Percentiles rank a stretch among this genome's conserved stretches.
phyloP scores from a whole-genome alignment of 2,113 vertebrate species.

The Rhinolophus sinicus region DNA sequence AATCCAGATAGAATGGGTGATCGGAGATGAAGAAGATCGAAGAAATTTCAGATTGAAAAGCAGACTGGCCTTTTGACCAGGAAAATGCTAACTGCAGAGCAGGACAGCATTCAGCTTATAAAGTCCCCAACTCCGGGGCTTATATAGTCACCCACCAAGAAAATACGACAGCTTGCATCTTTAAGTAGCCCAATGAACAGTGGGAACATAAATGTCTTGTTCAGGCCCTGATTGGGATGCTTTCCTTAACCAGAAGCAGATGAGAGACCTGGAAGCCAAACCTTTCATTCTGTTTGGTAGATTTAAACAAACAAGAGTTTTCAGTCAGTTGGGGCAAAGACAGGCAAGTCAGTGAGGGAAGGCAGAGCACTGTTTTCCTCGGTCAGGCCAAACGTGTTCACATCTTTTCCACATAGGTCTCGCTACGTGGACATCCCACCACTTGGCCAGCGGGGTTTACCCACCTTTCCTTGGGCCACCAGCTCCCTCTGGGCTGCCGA shows the following conservation, averaged over 20 bases:
- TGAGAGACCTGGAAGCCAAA: conserved; percentile 41
- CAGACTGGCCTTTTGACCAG: neutral
- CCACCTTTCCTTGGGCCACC: conserved; percentile 98
- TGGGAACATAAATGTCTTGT: neutral
- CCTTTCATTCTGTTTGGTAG: neutral
- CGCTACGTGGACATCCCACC: rapidly evolving
- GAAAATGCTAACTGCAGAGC: neutral
- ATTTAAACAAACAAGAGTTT: conserved; percentile 45
- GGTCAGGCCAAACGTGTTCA: neutral
- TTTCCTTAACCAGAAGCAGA: conserved; percentile 62
- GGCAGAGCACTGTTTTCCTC: neutral
- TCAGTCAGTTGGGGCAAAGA: neutral
- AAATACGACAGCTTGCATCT: neutral
- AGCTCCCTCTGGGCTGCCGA: conserved; percentile 98
- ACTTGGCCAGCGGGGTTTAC: conserved; percentile 53
- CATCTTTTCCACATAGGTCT: neutral
- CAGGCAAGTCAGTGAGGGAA: neutral
- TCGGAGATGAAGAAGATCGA: neutral
- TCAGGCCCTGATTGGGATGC: neutral
- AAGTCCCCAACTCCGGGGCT: neutral
- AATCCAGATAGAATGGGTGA: neutral
- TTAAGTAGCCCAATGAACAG: neutral
- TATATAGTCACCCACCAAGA: neutral
- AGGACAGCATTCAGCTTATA: neutral
- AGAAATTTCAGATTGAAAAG: conserved; percentile 1